phyloP scores from a whole-genome alignment of 2,113 vertebrate genomes.

The Thunnus maccoyii region DNA sequence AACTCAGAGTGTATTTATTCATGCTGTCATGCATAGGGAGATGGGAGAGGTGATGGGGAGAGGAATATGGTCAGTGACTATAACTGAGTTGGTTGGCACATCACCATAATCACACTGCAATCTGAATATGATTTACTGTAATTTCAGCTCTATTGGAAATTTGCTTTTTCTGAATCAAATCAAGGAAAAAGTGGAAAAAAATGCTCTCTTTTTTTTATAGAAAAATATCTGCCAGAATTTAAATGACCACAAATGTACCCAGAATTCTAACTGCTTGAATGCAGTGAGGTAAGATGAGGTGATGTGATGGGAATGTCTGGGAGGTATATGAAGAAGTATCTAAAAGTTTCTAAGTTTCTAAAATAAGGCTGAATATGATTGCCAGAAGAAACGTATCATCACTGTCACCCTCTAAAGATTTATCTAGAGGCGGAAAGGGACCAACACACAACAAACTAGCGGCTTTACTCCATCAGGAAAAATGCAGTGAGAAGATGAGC shows the following conservation, averaged over 20 bases:
- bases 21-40: conserved; percentile 60
- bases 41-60: conserved; percentile 44
- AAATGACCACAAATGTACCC: conserved; percentile 41
- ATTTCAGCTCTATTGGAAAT: conserved; percentile 65
- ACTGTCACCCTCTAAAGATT: conserved; percentile 5
- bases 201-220: not conserved
- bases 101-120: conserved; percentile 68
- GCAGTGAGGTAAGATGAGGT: conserved; percentile 17
- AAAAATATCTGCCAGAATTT: conserved; percentile 40
- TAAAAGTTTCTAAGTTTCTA: not conserved
- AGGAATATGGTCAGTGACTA: conserved; percentile 35
- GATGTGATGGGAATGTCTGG: conserved; percentile 11
- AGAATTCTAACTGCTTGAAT: conserved; percentile 27
- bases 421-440: conserved; percentile 7
- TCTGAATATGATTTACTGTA: conserved; percentile 70
- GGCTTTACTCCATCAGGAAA: conserved; percentile 14
- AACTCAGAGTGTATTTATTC: conserved; percentile 62
- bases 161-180: conserved; percentile 41
- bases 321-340: conserved; percentile 15
- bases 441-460: not conserved
- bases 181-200: not conserved
- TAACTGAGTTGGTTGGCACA: conserved; percentile 61
- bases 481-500: not conserved
- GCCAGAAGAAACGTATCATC: conserved; percentile 5
- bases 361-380: conserved; percentile 23